Conservation (phyloP, 2,113 vertebrate genomes). For the Corydoras sp. region DNA sequence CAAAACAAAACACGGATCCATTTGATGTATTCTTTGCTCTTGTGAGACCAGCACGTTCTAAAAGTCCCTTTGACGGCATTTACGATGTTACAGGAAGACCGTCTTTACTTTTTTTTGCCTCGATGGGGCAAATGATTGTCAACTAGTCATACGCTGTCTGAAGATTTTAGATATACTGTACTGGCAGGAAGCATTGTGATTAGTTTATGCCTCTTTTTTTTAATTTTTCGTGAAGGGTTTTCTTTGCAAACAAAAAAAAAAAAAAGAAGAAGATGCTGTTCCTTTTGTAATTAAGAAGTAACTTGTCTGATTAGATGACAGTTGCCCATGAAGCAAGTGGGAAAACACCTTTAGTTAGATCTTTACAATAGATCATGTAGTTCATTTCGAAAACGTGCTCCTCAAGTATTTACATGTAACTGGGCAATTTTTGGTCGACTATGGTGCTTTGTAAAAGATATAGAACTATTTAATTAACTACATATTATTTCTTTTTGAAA, state of each 20-base stretch:
- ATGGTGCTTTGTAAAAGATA: conserved; percentile 47
- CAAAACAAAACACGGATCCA: conserved; percentile 1
- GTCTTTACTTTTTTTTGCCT: conserved; percentile 13
- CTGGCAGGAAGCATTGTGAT: not conserved
- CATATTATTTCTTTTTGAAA: conserved; percentile 29
- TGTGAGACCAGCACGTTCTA: conserved; percentile 24
- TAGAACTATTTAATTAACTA: conserved; percentile 41
- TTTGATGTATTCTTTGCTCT: conserved; percentile 30
- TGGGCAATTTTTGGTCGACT: conserved; percentile 39
- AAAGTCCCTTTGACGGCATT: conserved; percentile 20
- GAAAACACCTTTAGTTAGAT: conserved; percentile 24
- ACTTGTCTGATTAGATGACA: conserved; percentile 33
- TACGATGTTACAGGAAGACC: not conserved
- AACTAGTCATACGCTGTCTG: conserved; percentile 15
- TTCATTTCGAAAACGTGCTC: conserved; percentile 29
- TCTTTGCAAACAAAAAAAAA: conserved; percentile 21
- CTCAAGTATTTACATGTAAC: conserved; percentile 44
- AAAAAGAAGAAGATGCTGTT: conserved; percentile 28
- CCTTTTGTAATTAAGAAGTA: conserved; percentile 28
- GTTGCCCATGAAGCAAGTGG: conserved; percentile 18
- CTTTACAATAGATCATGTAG: conserved; percentile 23
- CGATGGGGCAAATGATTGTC: conserved; percentile 25
- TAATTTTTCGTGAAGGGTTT: conserved; percentile 16
- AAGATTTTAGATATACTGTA: conserved; percentile 26
- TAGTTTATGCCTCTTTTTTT: conserved; percentile 10